These are phyloP conservation scores for Aphidius gifuensis DNA, from an alignment of 1,140 invertebrate species.

Conservation along the genomic window DNA sequence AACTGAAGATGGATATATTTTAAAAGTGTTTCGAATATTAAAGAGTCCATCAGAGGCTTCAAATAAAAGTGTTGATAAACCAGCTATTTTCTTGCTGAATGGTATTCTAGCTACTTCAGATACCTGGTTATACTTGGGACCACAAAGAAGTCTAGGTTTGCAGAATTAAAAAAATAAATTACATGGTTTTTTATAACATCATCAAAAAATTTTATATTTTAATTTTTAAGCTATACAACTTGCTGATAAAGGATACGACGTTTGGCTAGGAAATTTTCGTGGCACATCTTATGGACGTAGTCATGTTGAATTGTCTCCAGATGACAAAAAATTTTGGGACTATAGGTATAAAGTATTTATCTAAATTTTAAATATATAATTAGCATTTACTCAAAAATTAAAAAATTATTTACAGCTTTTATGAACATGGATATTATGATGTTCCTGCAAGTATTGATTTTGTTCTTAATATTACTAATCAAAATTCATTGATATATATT, in stretches of 20 bases:
- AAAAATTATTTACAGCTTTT: conserved; percentile 31
- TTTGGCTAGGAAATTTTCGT: conserved; percentile 68
- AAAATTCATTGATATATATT: conserved; percentile 59
- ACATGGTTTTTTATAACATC: no score
- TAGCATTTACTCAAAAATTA: neutral
- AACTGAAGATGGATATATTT: no score
- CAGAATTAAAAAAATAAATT: no score
- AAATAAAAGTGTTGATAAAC: neutral
- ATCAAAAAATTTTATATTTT: no score
- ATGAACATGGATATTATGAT: conserved; percentile 63
- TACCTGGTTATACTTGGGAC: neutral
- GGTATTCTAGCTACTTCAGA: neutral
- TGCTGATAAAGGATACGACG: conserved; percentile 63
- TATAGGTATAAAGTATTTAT: conserved; percentile 34
- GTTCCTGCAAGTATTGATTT: conserved; percentile 61
- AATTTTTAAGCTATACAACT: conserved; percentile 29
- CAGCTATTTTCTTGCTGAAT: neutral
- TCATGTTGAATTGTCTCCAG: conserved; percentile 44
- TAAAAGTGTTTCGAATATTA: no score
- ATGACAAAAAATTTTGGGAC: conserved; percentile 52
- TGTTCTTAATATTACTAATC: conserved; percentile 51
- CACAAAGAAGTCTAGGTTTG: neutral
- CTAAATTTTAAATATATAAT: neutral
- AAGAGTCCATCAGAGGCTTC: no score
- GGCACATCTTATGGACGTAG: conserved; percentile 63